Evolutionary conservation across 2,888 invertebrate genomes (phyloP).

Genomic region (Cataglyphis livida): DNA sequence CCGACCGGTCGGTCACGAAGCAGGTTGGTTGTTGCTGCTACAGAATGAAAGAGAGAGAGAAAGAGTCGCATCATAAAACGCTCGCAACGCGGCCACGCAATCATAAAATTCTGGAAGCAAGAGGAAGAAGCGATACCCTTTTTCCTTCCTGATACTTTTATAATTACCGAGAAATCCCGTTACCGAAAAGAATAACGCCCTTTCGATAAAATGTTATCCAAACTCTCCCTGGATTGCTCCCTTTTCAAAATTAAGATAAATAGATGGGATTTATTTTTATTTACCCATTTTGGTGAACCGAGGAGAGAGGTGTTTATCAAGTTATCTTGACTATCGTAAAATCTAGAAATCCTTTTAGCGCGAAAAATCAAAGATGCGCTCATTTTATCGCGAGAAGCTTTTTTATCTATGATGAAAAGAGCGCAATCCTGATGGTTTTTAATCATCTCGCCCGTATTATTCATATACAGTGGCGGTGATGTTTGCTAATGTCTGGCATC

Average conservation of each 20-base stretch:
- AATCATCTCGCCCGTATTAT: constrained; percentile 22
- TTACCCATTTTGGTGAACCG: background rate
- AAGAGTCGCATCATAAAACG: constrained; percentile 36
- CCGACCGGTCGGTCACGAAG: constrained; percentile 40
- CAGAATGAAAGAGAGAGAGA: background rate
- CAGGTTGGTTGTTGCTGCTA: constrained; percentile 10
- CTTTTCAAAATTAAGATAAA: background rate
- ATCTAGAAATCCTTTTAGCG: background rate
- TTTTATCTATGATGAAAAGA: background rate
- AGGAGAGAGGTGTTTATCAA: background rate
- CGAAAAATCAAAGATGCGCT: background rate
- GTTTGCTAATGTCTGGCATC: constrained; percentile 46
- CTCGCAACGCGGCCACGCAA: constrained; percentile 46
- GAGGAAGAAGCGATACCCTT: constrained; percentile 16
- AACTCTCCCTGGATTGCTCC: constrained; percentile 3
- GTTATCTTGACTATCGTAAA: background rate
- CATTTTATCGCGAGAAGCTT: background rate
- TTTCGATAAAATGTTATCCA: constrained; percentile 32
- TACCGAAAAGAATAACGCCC: background rate
- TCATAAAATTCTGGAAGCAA: constrained; percentile 50
- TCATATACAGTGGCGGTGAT: constrained; percentile 26
- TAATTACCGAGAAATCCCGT: constrained; percentile 23
- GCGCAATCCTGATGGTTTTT: background rate
- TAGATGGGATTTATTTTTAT: no score
- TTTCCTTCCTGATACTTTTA: constrained; percentile 13